These are phyloP conservation scores for Actenoides lindsayi DNA, from an alignment of 2,113 vertebrate species.

Conservation along the genomic window DNA sequence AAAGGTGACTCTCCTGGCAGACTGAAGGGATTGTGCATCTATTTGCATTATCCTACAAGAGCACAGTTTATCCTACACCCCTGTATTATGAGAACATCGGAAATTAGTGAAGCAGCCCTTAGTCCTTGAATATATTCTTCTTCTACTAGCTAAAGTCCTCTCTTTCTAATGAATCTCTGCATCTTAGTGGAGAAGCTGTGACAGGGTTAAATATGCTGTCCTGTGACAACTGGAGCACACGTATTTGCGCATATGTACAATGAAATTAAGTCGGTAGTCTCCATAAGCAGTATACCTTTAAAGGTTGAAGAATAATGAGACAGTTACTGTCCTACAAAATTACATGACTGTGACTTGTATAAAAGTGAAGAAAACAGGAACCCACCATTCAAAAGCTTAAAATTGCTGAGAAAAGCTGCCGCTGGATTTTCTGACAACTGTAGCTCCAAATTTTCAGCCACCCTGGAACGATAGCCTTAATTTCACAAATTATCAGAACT, in stretches of 20 bases:
- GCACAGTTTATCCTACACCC: neutral
- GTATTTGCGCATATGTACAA: too few relatives aligned
- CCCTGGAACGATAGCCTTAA: conserved; percentile 44
- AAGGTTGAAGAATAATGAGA: neutral
- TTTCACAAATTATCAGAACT: neutral
- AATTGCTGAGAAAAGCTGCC: conserved; percentile 4
- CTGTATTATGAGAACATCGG: neutral
- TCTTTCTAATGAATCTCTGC: neutral
- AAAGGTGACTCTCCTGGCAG: neutral
- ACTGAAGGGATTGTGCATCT: neutral
- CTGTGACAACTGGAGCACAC: neutral
- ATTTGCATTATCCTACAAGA: neutral
- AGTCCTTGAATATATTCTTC: neutral
- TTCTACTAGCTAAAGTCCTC: neutral
- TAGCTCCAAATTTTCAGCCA: conserved; percentile 40
- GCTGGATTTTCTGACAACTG: neutral
- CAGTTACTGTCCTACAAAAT: neutral
- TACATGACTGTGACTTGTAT: neutral
- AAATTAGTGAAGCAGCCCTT: neutral
- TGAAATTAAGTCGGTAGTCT: neutral
- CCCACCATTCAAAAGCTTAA: conserved; percentile 50
- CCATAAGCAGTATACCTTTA: neutral
- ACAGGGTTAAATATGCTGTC: neutral
- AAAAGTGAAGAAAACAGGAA: neutral
- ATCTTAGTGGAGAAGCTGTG: neutral